Base-by-base conservation (phyloP, 2,888 invertebrate genomes). In the Agrilus cyanescens region DNA sequence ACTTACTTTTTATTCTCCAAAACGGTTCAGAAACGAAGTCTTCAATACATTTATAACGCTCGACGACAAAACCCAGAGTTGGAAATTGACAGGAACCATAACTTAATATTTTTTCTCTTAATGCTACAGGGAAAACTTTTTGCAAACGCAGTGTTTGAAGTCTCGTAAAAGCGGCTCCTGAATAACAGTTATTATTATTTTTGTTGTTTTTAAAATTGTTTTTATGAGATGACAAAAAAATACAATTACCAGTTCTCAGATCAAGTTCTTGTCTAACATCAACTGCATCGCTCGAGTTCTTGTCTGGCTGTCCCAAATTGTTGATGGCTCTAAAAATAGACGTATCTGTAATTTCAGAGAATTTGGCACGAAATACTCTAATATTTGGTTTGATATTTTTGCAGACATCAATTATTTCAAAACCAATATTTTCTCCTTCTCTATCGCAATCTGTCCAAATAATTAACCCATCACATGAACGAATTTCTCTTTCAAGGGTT, bases 361-460 rank as follows among this genome's bases (percentile, higher is more conserved):
- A 99, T 59, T 82, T 86, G 3, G 96, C 96, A 54, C 96, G 72
- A 56, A 75, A 82, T 43, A 89, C 67, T 44, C 66, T 62, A 35
- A 90, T 69, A 58, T 78, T 78, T 5, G 75, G 78, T 57, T 88
- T 90, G 0, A 85, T 66, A n/a, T 77, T 80, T 46, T 72, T 76
- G 60, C 97, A 98, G 6, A 95, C 91, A 49, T 63, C 86, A 68
- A 97, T 91, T 29, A 98, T 81, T 74, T 98, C 97, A 73, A 81
- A 96, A 1, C 96, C 98, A 62, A 98, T 98, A 63, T 97, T 96
- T 68, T 98, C 97, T 25, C 97, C 97, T 73, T 98, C 98, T 67
- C 98, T 79, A 72, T 99, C 98, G 71, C 98, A 95, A 89, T 99
- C 98, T 1, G 98, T 99, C 98, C 98, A 98, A 53, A 99, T 87